Conservation (phyloP, 1,140 invertebrate genomes). For the Bombus vancouverensis region DNA sequence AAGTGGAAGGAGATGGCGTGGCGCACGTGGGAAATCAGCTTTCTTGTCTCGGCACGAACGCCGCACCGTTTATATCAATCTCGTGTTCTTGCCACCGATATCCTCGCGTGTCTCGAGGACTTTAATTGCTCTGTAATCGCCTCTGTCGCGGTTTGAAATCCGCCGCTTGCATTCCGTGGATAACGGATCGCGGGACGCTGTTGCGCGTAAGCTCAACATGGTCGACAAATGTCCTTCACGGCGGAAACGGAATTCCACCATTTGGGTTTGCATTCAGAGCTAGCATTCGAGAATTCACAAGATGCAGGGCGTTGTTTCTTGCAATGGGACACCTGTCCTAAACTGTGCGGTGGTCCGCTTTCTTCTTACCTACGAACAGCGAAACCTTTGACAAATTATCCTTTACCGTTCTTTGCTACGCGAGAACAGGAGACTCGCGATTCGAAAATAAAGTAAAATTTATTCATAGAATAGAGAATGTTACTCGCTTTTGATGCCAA, state of each 20-base stretch:
- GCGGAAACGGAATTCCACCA: slow-evolving; percentile 39
- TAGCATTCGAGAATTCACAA: slow-evolving; percentile 42
- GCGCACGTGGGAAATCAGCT: slow-evolving; percentile 29
- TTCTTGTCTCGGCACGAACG: slow-evolving; percentile 24
- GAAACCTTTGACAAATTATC: background rate
- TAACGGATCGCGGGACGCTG: background rate
- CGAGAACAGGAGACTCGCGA: background rate
- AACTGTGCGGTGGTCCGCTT: background rate
- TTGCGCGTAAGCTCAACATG: background rate
- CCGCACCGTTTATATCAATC: slow-evolving; percentile 34
- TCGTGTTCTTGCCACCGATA: slow-evolving; percentile 37
- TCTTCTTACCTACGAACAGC: background rate
- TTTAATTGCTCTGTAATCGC: slow-evolving; percentile 68
- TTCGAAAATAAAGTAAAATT: background rate
- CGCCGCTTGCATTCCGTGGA: slow-evolving; percentile 42
- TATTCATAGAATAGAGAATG: background rate
- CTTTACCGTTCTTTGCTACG: background rate
- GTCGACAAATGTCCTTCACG: slow-evolving; percentile 43
- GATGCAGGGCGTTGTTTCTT: slow-evolving; percentile 39
- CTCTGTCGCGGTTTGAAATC: slow-evolving; percentile 40
- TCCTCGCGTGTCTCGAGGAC: slow-evolving; percentile 11
- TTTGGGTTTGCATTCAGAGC: slow-evolving; percentile 39
- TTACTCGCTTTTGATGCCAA: background rate
- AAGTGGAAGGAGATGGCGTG: background rate
- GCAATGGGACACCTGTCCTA: background rate